A percentile compares a stretch with the other conserved stretches of the same genome.
Evolutionary conservation across 2,113 vertebrate genomes (phyloP).

Genomic region (Leptodactylus fuscus): DNA sequence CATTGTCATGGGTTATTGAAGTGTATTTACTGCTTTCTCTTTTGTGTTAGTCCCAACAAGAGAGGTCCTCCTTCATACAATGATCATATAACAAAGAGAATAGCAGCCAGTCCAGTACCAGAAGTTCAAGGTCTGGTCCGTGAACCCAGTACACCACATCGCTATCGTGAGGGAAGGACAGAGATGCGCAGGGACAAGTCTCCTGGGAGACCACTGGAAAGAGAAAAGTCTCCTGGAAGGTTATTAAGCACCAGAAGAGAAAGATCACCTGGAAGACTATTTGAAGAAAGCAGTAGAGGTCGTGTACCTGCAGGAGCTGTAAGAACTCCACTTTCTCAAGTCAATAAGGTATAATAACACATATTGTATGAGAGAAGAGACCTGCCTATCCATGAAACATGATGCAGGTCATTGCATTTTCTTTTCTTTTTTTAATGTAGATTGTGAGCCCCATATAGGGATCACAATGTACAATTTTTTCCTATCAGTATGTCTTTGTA

Average conservation of each 20-base stretch:
- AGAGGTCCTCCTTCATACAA: slow-evolving; percentile 96
- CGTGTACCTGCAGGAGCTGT: slow-evolving; percentile 86
- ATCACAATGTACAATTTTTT: too few relatives aligned
- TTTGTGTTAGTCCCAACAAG: slow-evolving; percentile 88
- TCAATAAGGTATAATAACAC: slow-evolving; percentile 86
- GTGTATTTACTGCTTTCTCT: neutral
- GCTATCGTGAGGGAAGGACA: slow-evolving; percentile 92
- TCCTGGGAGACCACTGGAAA: slow-evolving; percentile 89
- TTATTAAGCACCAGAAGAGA: slow-evolving; percentile 92
- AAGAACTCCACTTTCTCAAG: slow-evolving; percentile 92
- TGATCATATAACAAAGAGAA: slow-evolving; percentile 96
- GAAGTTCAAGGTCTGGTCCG: slow-evolving; percentile 88
- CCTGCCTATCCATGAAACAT: too few relatives aligned
- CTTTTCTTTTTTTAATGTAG: too few relatives aligned
- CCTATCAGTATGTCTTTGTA: too few relatives aligned
- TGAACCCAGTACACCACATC: slow-evolving; percentile 95
- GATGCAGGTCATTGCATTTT: too few relatives aligned
- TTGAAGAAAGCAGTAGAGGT: slow-evolving; percentile 86
- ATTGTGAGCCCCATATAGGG: too few relatives aligned
- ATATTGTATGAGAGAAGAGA: too few relatives aligned
- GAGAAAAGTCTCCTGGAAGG: slow-evolving; percentile 94
- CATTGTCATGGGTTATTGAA: neutral
- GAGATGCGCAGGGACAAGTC: slow-evolving; percentile 97
- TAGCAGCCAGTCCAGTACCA: slow-evolving; percentile 88
- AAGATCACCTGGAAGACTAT: slow-evolving; percentile 88